phyloP scores from a whole-genome alignment of 92 coral and sea anemone genomes.

The Palythoa grandis region DNA sequence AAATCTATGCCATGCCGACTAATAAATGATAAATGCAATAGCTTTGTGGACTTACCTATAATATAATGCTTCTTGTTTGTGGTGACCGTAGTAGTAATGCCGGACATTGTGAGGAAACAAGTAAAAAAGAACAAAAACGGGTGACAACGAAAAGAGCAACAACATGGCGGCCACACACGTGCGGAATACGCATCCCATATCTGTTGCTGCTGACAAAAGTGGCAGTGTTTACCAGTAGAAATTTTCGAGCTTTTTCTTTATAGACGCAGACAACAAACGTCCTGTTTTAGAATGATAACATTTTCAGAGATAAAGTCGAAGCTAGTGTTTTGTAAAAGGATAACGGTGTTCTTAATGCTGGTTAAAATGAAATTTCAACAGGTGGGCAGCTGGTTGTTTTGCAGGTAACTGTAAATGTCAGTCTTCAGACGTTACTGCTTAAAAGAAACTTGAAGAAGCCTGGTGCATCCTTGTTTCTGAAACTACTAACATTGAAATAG shows the following conservation, averaged over 20 bases:
- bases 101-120: conserved; percentile 38
- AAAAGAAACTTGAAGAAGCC: not conserved
- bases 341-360: not conserved
- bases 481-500: too few species aligned
- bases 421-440: not conserved
- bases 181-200: conserved; percentile 8
- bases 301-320: not conserved
- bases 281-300: not conserved
- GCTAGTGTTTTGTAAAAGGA: not conserved
- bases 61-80: not conserved
- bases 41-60: conserved; percentile 4
- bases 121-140: conserved; percentile 32
- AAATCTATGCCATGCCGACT: not conserved
- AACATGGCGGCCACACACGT: conserved; percentile 28
- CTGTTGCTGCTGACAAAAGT: not conserved
- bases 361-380: not conserved
- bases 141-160: conserved; percentile 35
- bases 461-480: not conserved
- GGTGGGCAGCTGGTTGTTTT: conserved; percentile 22
- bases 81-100: conserved; percentile 25
- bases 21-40: not conserved
- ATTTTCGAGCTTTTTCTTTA: not conserved
- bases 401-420: not conserved
- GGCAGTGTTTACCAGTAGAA: not conserved
- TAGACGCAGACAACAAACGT: not conserved